These are phyloP conservation scores for Meandrina meandrites DNA, from an alignment of 92 coral and sea anemone genomes.

Conservation along the genomic window DNA sequence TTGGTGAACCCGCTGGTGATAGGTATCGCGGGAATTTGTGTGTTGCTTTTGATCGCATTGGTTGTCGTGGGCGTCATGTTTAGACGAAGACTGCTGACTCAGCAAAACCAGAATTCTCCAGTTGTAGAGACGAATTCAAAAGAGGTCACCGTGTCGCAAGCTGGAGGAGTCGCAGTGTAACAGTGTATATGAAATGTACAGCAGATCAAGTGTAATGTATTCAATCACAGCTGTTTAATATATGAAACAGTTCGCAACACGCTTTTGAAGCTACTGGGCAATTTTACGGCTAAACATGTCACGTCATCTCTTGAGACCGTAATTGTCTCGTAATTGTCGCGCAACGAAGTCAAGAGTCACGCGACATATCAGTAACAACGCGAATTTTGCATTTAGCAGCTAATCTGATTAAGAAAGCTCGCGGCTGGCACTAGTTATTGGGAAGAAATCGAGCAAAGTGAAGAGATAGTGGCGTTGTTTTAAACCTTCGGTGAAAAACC, in stretches of 20 bases:
- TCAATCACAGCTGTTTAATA: neutral
- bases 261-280: neutral
- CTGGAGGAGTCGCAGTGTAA: slow-evolving; percentile 34
- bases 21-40: slow-evolving; percentile 86
- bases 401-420: neutral
- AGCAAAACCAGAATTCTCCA: slow-evolving; percentile 27
- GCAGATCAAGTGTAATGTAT: neutral
- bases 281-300: neutral
- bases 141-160: slow-evolving; percentile 27
- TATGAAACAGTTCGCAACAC: neutral
- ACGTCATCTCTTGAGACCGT: neutral
- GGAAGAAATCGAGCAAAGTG: neutral
- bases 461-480: neutral
- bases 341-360: slow-evolving; percentile 3
- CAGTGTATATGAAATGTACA: neutral
- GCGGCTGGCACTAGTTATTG: neutral
- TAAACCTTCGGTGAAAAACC: neutral
- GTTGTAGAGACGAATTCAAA: slow-evolving; percentile 20
- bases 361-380: neutral
- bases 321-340: slow-evolving; percentile 11
- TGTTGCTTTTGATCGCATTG: slow-evolving; percentile 68
- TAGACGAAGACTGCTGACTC: slow-evolving; percentile 68
- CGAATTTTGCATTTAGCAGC: neutral
- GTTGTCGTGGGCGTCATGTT: slow-evolving; percentile 82
- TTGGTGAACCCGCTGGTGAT: slow-evolving; percentile 92